Evolutionary conservation across 2,113 vertebrate species (phyloP), one percentile per base, ranked within the genome.

Genomic region (Ptilonorhynchus violaceus): DNA sequence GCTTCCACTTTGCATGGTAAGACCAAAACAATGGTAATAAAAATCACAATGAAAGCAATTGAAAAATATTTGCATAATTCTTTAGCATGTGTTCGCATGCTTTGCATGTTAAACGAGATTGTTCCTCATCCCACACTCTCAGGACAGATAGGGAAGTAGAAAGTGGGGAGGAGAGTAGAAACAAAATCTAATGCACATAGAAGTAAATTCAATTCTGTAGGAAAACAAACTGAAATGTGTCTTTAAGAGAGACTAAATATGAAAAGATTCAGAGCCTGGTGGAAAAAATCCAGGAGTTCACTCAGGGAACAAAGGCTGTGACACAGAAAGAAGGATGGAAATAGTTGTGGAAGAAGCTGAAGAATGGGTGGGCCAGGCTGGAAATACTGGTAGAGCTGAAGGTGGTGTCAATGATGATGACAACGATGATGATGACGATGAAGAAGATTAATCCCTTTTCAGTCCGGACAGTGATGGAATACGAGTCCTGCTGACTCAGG

Each of bases 11-110:
- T 70, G 52, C 73, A 58, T 56, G 20, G 4, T 41, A 53, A 91
- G 64, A 93, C 47, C 44, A 52, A 90, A 91, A 78, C 80, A 84
- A 72, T 35, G 24, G n/a, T 78, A 94, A 93, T 68, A 95, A 86
- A 95, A 84, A 84, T 84, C 60, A 94, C 95, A 93, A 85, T 86
- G 73, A 89, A 93, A 89, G 42, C 85, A 84, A 88, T 60, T 53
- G 41, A 63, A 93, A 89, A 63, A 52, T 56, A 89, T 92, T 68
- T 93, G 47, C 42, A 22, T 92, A 47, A 69, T 93, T 67, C 68
- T 91, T 96, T 94, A 84, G 72, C 56, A 2, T 64, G 46, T 62
- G 53, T 93, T 93, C 81, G 56, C 59, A 82, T 77, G 59, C 18
- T 91, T 79, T 91, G 55, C 39, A 53, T 67, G 44, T 67, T 66